Evolutionary conservation across 2,888 invertebrate genomes (phyloP).

Genomic region (Ectemnius continuus): DNA sequence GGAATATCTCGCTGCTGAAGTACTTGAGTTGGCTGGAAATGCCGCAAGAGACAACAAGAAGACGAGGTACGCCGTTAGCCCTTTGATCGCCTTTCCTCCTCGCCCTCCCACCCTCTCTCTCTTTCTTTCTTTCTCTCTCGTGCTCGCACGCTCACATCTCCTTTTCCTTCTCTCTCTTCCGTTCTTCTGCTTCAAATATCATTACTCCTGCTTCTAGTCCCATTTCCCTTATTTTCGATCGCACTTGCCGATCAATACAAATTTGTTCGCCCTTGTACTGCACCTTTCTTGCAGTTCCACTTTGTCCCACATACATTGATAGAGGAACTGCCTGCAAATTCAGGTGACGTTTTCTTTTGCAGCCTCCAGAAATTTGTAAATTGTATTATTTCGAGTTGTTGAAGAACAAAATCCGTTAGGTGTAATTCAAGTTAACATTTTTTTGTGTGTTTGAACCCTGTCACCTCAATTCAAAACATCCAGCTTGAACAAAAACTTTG

Average conservation of each 20-base stretch:
- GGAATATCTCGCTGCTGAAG: conserved; percentile 85
- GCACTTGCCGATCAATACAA: not conserved
- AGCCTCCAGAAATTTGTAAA: no score
- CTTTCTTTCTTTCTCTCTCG: not conserved
- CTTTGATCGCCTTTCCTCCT: conserved; percentile 15
- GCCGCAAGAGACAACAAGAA: conserved; percentile 85
- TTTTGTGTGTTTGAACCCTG: no score
- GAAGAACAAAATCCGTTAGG: no score
- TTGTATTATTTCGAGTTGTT: no score
- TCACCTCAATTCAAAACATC: no score
- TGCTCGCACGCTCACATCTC: not conserved
- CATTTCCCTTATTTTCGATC: not conserved
- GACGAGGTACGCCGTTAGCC: conserved; percentile 75
- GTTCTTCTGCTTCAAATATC: not conserved
- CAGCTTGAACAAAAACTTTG: no score
- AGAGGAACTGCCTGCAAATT: no score
- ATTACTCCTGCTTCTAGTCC: not conserved
- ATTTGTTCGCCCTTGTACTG: no score
- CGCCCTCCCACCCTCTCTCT: not conserved
- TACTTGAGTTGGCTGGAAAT: conserved; percentile 82
- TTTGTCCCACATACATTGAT: no score
- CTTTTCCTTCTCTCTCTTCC: not conserved
- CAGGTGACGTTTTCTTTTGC: no score
- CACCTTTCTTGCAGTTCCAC: no score
- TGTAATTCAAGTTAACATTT: no score